Evolutionary conservation across 1,140 invertebrate species (phyloP).

Genomic region (Thaumetopoea pityocampa): DNA sequence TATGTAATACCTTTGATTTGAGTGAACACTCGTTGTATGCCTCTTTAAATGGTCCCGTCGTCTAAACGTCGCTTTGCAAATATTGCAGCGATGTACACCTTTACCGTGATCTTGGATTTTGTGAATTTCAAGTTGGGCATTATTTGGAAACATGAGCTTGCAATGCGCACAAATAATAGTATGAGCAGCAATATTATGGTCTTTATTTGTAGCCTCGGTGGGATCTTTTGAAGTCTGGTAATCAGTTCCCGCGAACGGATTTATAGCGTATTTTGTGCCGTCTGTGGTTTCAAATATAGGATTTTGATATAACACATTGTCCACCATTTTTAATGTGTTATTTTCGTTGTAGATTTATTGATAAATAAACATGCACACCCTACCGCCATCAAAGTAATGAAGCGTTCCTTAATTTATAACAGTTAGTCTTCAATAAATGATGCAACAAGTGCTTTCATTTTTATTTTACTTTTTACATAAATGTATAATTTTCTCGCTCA

Average conservation of each 20-base stretch:
- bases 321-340: constrained; percentile 15
- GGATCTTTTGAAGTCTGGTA: not conserved
- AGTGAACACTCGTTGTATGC: constrained; percentile 37
- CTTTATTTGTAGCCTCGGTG: not conserved
- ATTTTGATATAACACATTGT: constrained; percentile 12
- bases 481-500: too few relatives aligned
- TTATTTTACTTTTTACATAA: too few relatives aligned
- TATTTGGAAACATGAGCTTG: constrained; percentile 21
- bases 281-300: constrained; percentile 3
- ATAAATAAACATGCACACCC: not conserved
- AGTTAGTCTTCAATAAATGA: not conserved
- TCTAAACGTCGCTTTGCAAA: constrained; percentile 30
- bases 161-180: constrained; percentile 24
- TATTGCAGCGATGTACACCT: constrained; percentile 22
- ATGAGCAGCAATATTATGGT: constrained; percentile 9
- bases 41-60: constrained; percentile 44
- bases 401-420: too few relatives aligned
- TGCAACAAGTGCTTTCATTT: too few relatives aligned
- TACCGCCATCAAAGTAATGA: not conserved
- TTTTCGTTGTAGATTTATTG: constrained; percentile 2
- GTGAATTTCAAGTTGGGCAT: constrained; percentile 27
- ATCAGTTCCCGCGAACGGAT: constrained; percentile 4
- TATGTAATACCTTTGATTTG: constrained; percentile 21
- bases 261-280: constrained; percentile 12
- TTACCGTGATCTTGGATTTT: constrained; percentile 27